Percentiles rank a stretch among this genome's conserved stretches.
Evolutionary conservation across 23 tunicate species (phyloP).

Genomic region (Trididemnum nubilum): DNA sequence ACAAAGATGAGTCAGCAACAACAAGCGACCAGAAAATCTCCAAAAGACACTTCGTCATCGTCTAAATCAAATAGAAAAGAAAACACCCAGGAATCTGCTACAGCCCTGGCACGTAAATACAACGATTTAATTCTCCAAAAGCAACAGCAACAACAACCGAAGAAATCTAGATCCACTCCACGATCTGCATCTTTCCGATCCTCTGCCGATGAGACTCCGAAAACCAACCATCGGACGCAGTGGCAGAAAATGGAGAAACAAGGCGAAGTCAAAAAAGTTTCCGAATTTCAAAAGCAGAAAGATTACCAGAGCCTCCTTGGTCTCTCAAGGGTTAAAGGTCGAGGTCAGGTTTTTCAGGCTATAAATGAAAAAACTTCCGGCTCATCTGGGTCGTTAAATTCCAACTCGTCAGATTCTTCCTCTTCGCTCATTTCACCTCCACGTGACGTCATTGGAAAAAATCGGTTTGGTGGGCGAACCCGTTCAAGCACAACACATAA

Average conservation of each 20-base stretch:
- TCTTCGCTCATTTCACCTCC: not conserved
- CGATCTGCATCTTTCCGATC: not conserved
- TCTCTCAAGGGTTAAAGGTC: conserved; percentile 26
- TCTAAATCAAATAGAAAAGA: not conserved
- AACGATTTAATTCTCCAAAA: conserved; percentile 1
- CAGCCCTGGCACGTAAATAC: conserved; percentile 8
- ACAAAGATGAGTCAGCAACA: not conserved
- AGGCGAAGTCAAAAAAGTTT: not conserved
- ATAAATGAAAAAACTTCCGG: not conserved
- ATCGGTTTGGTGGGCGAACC: not conserved
- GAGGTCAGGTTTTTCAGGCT: not conserved
- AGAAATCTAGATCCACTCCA: not conserved
- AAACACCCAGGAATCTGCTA: not conserved
- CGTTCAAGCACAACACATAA: not conserved
- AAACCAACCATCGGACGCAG: conserved; percentile 1
- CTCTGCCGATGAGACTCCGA: not conserved
- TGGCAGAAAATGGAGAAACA: not conserved
- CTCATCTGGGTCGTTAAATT: conserved; percentile 16
- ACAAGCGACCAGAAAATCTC: not conserved
- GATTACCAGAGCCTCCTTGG: conserved; percentile 63
- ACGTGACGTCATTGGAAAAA: not conserved
- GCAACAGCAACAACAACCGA: not conserved
- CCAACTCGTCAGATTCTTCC: conserved; percentile 1
- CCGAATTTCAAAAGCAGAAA: conserved; percentile 52
- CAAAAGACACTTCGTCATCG: not conserved